Base-by-base conservation (phyloP, 2,113 vertebrate genomes). In the Butastur rufipennis region DNA sequence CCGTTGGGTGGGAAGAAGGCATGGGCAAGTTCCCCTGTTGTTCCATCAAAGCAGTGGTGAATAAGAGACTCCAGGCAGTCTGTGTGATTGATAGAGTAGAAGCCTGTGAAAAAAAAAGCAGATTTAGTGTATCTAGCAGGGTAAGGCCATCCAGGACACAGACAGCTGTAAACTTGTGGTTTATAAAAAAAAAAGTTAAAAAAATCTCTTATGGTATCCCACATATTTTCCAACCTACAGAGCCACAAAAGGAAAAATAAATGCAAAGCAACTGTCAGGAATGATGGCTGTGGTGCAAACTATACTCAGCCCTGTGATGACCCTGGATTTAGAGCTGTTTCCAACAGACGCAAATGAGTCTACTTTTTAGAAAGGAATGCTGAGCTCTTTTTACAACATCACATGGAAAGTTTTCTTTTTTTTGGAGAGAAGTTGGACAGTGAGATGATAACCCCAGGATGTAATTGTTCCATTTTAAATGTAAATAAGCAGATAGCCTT, bases 1-100 rank as follows among this genome's bases (percentile, higher is more conserved):
- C 99, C 99, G 0, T 98, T 99, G 17, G 98, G 98, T 0, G 99
- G 99, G 96, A 99, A 99, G 98, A 99, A 99, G 16, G 99, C 99
- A 0, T 99, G 99, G 55, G 99, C 99, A 90, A 99, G 94, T 40
- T 99, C 99, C 17, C 99, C 99, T 0, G 99, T 99, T 55, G 99
- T 99, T 38, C 99, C 99, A 3, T 99, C 99, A 22, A 99, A 99
- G 97, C 99, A 99, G 97, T 99, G 99, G 96, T 99, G 99, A 86
- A 99, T 98, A 36, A 98, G 96, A 1, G 99, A 99, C 96, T 98
- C 98, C 97, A 99, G 96, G 65, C 99, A 99, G 97, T 99, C 99
- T 0, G 99, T 99, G 98, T 99, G 99, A 97, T 99, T 99, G 97
- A 98, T 97, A 1, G 99, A 98, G 97, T 99, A 99, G 97, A 99